Conservation (phyloP, 2,113 vertebrate genomes). For the Poecile atricapillus region DNA sequence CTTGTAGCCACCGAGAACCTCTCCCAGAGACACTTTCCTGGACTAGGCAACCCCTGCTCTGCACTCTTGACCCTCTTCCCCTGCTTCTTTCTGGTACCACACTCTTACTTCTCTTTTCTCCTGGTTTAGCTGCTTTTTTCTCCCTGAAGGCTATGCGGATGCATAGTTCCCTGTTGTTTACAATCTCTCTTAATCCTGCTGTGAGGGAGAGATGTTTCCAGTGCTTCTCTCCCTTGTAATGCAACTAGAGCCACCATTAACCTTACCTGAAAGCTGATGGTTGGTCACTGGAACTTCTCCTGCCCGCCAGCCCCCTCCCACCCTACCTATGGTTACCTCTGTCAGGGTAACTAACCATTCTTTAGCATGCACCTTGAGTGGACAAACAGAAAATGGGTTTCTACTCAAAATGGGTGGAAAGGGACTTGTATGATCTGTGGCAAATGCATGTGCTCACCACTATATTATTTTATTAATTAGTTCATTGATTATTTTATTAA, state of each 20-base stretch:
- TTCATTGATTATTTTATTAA: too few relatives aligned
- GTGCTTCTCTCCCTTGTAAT: not conserved
- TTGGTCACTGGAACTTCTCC: not conserved
- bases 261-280: not conserved
- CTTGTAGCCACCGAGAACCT: not conserved
- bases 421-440: not conserved
- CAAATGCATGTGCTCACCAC: not conserved
- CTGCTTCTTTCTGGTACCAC: not conserved
- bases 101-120: not conserved
- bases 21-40: not conserved
- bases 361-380: not conserved
- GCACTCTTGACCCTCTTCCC: not conserved
- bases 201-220: not conserved
- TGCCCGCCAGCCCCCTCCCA: not conserved
- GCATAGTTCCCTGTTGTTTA: not conserved
- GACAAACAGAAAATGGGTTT: not conserved
- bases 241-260: not conserved
- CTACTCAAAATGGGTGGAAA: not conserved
- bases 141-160: not conserved
- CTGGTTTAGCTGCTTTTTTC: not conserved
- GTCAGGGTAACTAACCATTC: not conserved
- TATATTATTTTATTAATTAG: not conserved
- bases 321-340: not conserved
- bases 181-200: not conserved
- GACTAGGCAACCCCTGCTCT: not conserved